Percentiles rank a stretch among this genome's conserved stretches.
phyloP scores from a whole-genome alignment of 2,113 vertebrate species.

The Myrmophylax atrothorax region DNA sequence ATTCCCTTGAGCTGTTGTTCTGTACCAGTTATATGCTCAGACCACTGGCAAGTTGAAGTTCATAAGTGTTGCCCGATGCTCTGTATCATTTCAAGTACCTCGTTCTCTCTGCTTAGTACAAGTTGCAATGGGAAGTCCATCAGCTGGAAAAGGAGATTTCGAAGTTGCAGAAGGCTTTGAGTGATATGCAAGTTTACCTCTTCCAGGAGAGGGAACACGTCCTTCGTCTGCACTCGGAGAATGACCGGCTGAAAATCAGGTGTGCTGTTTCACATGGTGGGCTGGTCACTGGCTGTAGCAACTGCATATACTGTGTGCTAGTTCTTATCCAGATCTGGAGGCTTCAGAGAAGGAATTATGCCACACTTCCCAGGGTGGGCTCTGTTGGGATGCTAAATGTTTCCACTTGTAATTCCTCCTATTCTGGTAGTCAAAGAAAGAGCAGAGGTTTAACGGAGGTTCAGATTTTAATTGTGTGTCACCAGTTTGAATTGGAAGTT shows the following conservation, averaged over 20 bases:
- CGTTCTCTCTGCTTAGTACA: conserved; percentile 75
- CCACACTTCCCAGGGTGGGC: not conserved
- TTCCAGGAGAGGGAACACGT: conserved; percentile 94
- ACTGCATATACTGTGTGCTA: fast-evolving
- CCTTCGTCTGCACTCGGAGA: conserved; percentile 91
- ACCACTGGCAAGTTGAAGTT: not conserved
- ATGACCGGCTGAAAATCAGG: conserved; percentile 95
- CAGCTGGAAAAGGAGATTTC: conserved; percentile 88
- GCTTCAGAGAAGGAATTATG: not conserved
- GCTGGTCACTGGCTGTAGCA: not conserved
- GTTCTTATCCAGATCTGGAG: not conserved
- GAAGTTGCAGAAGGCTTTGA: conserved; percentile 90
- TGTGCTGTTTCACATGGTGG: not conserved
- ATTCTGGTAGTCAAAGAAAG: not conserved
- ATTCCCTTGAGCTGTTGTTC: not conserved
- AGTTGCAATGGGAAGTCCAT: conserved; percentile 85
- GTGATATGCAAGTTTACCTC: conserved; percentile 94
- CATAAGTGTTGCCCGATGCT: not conserved
- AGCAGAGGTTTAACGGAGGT: not conserved
- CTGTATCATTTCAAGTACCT: not conserved
- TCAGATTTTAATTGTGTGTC: not conserved
- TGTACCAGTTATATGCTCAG: not conserved
- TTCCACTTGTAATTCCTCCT: not conserved
- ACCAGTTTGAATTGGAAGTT: not conserved
- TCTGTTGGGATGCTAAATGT: not conserved